These are phyloP conservation scores for Anseranas semipalmata DNA, from an alignment of 2,113 vertebrate species.

Conservation along the genomic window DNA sequence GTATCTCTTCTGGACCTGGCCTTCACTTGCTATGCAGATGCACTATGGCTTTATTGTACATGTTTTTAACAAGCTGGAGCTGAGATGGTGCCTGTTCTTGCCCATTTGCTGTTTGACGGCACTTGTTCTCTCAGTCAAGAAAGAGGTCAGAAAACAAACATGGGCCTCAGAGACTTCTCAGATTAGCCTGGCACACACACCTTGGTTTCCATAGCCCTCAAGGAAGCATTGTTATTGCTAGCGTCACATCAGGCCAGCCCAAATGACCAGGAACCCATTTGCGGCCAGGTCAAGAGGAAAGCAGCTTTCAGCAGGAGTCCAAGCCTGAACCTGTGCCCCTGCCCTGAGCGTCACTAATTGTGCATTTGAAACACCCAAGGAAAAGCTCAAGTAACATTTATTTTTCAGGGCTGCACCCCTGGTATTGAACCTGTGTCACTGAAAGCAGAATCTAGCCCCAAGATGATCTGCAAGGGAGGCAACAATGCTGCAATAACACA, in stretches of 20 bases:
- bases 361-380: neutral
- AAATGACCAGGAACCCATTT: neutral
- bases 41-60: neutral
- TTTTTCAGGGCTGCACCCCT: neutral
- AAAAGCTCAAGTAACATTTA: neutral
- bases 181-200: neutral
- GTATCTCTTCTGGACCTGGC: neutral
- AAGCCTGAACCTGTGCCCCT: neutral
- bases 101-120: neutral
- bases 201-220: neutral
- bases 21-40: accelerated
- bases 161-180: neutral
- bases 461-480: neutral
- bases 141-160: neutral
- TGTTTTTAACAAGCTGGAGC: neutral
- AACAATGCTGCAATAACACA: neutral
- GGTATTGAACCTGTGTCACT: neutral
- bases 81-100: neutral
- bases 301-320: neutral
- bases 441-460: neutral
- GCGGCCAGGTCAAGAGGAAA: neutral
- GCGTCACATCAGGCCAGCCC: neutral
- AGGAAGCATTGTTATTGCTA: neutral
- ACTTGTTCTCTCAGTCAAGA: neutral
- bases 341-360: neutral